Conservation (phyloP, 2,888 invertebrate species). For the Drosophila antonietae region DNA sequence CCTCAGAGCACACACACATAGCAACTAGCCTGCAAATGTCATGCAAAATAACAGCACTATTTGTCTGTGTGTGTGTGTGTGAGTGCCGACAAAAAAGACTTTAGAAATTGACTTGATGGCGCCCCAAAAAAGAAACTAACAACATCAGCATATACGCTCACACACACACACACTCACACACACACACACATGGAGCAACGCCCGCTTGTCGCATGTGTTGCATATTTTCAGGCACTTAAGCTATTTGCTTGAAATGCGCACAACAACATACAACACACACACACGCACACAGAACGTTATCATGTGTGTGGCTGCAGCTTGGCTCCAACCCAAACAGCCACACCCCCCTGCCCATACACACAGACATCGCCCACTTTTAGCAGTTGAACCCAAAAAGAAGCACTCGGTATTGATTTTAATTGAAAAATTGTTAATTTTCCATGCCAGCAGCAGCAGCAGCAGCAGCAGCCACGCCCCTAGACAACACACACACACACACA, state of each 20-base stretch:
- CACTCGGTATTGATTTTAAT: slow-evolving; percentile 84
- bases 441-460: slow-evolving; percentile 70
- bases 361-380: slow-evolving; percentile 27
- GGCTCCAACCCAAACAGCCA: slow-evolving; percentile 1
- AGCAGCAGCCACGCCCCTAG: slow-evolving; percentile 57
- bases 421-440: slow-evolving; percentile 85
- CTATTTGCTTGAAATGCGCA: slow-evolving; percentile 77
- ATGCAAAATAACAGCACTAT: slow-evolving; percentile 70
- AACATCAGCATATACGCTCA: slow-evolving; percentile 35
- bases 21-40: slow-evolving; percentile 59
- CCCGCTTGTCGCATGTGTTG: slow-evolving; percentile 62
- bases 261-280: slow-evolving; percentile 48
- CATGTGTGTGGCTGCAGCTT: slow-evolving; percentile 43
- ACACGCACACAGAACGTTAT: slow-evolving; percentile 21
- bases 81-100: slow-evolving; percentile 53
- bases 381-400: slow-evolving; percentile 53
- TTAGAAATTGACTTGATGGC: slow-evolving; percentile 61
- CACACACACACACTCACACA: slow-evolving; percentile 7
- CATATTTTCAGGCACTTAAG: slow-evolving; percentile 81
- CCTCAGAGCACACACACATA: slow-evolving; percentile 35
- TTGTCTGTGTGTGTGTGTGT: slow-evolving; percentile 35
- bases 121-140: slow-evolving; percentile 69
- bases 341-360: background rate
- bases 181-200: background rate
- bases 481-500: slow-evolving; percentile 15